Base-by-base conservation (phyloP, 2,888 invertebrate species). In the Pristionchus maxplancki region DNA sequence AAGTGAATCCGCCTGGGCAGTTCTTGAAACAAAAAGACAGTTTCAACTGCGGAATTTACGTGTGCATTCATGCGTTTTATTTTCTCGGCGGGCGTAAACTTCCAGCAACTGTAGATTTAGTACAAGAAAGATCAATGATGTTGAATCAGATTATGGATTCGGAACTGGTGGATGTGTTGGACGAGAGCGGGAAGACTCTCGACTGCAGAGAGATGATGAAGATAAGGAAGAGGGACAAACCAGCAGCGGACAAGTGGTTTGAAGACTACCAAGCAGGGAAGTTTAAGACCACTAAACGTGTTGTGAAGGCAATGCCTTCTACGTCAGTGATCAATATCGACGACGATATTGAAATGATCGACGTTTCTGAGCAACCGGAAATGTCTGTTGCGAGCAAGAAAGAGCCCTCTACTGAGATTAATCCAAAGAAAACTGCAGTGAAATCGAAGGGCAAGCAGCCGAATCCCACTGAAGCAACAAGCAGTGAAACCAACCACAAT, bases 211-310 rank as follows among this genome's bases (percentile, higher is more conserved):
- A 78, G 8, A 20, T 78, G 20, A 78, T n/a, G 8, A 37, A 15
- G n/a, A 78, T 78, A 6, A 78, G 78, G 28, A 24, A 78, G n/a
- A 44, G 44, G 17, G 78, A 78, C 13, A 44, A 15, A 5, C 44
- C 78, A 11, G 44, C n/a, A 44, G 78, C 78, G n/a, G 78, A 78
- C 9, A 78, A 78, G 78, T 78, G 78, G 78, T 78, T 44, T 78
- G 78, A 40, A 6, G 44, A 78, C n/a, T 17, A 78, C 28, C 3
- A 44, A 8, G 44, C 44, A 9, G 40, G 44, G 24, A 13, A 24
- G 5, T 17, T 5, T 4, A 44, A 40, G 28, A 40, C n/a, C n/a
- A n/a, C n/a, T n/a, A n/a, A n/a, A n/a, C n/a, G n/a, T n/a, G n/a
- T n/a, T n/a, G n/a, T n/a, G n/a, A 28, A 17, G n/a, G 34, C 44